Evolutionary conservation across 2,113 vertebrate genomes (phyloP), one percentile per base, ranked within the genome.

Genomic region (Callospermophilus lateralis): DNA sequence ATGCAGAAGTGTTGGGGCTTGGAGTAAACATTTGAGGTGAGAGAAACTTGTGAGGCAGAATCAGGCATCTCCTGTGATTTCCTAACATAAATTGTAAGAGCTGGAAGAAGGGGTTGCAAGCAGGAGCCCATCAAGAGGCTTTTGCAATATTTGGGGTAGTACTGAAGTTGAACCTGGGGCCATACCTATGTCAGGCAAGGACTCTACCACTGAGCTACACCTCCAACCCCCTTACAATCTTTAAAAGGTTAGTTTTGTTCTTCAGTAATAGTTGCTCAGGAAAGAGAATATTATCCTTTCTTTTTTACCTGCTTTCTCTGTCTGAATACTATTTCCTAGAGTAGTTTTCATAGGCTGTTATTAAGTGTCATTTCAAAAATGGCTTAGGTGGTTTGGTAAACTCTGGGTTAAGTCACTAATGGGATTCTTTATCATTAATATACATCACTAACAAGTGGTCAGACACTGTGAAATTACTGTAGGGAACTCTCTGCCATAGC

Each of bases 361-460:
- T 19, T 77, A 58, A 45, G 17, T 32, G 8, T 30, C 90, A 32
- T 65, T 89, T 93, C 85, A 85, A 89, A 90, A 94, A 76, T 70
- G 13, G 48, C 6, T 86, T 67, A 39, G 73, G 22, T 97, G 22
- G 20, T 80, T 94, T 96, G 63, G 74, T 55, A 76, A 89, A 78
- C 24, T 30, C 20, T 53, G 42, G 42, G 48, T 74, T 84, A 95
- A 84, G 30, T 4, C 34, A 42, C 24, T 17, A 39, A 58, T 5
- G 1, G 30, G 11, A 42, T 78, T 77, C 28, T 70, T 87, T 42
- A 87, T 37, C 26, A 88, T 16, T 72, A 30, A 34, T 30, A 8
- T 28, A 9, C 55, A 19, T 90, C 34, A 3, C 34, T 78, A 63
- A 37, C 19, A 34, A 95, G 16, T 76, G 61, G 65, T 30, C 58